phyloP scores from a whole-genome alignment of 2,113 vertebrate genomes.

The Plestiodon gilberti region DNA sequence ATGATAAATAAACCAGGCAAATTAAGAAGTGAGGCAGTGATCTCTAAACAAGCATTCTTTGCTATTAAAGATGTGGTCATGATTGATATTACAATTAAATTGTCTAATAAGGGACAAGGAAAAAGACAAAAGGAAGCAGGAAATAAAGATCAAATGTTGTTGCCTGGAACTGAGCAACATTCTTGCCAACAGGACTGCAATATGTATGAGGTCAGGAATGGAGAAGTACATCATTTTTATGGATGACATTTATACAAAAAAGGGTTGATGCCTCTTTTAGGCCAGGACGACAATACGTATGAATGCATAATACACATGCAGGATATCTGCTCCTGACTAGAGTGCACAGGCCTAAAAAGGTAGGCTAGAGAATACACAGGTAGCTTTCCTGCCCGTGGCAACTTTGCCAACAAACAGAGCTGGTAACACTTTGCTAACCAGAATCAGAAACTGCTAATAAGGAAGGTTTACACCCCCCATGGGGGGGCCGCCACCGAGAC shows the following conservation, averaged over 20 bases:
- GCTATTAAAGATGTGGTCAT: neutral
- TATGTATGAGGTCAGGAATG: constrained; percentile 35
- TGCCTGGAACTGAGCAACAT: neutral
- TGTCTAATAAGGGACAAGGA: neutral
- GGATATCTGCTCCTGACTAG: neutral
- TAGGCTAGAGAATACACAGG: neutral
- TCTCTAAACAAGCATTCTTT: neutral
- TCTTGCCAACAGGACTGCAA: constrained; percentile 28
- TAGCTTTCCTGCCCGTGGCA: neutral
- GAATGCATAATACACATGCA: neutral
- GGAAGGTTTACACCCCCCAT: neutral
- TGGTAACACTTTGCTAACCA: too few species aligned
- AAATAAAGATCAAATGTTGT: neutral
- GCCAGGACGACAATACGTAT: neutral
- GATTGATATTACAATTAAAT: neutral
- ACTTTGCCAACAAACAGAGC: neutral
- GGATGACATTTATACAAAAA: neutral
- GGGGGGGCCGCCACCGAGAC: too few species aligned
- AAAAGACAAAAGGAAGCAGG: neutral
- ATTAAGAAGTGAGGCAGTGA: neutral
- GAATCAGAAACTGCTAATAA: neutral
- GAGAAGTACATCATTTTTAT: neutral
- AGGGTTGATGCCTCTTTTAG: neutral
- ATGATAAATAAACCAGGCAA: constrained; percentile 17
- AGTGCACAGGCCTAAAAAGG: neutral